A percentile compares a stretch with the other conserved stretches of the same genome.
Conservation (phyloP, 2,797 vertebrate genomes). For the Halcyon chelicuti region DNA sequence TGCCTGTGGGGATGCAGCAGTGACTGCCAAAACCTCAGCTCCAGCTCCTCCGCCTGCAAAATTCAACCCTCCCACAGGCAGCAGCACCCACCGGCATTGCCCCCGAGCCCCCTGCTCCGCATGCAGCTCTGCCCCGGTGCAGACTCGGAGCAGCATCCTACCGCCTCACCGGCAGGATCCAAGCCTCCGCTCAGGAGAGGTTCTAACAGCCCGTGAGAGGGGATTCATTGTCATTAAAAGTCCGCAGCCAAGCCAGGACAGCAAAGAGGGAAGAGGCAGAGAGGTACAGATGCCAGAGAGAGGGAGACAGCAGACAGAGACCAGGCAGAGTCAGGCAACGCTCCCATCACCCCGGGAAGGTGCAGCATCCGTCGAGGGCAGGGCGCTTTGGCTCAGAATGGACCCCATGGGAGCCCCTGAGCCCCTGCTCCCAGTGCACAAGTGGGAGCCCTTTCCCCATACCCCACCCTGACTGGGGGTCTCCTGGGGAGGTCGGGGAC, state of each 20-base stretch:
- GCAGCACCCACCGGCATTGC: neutral
- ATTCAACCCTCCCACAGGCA: neutral
- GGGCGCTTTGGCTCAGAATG: neutral
- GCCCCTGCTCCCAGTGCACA: rapidly evolving
- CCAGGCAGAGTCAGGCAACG: neutral
- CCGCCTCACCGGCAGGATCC: neutral
- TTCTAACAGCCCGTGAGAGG: neutral
- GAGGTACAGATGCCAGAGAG: neutral
- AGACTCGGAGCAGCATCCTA: neutral
- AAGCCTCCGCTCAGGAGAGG: neutral
- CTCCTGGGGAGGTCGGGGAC: neutral
- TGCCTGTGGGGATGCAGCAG: neutral
- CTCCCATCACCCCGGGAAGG: constrained; percentile 6
- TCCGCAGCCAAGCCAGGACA: constrained; percentile 67
- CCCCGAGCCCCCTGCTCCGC: rapidly evolving
- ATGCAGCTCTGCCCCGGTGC: neutral
- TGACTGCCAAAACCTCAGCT: neutral
- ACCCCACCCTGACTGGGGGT: neutral
- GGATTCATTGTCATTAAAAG: neutral
- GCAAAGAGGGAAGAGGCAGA: constrained; percentile 33
- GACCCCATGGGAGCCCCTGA: neutral
- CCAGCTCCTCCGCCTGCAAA: neutral
- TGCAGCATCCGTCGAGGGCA: constrained; percentile 47
- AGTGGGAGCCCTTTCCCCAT: neutral
- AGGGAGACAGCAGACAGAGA: constrained; percentile 6